Evolutionary conservation across 2,113 vertebrate species (phyloP).

Genomic region (human (Homo sapiens)): GRCh38 chr18:21207001-21207500

Average conservation of each 20-base stretch:
- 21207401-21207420: not conserved
- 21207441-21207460: not conserved
- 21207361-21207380: not conserved
- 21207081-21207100: no score
- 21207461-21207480: not conserved
- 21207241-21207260: not conserved
- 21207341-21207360: not conserved
- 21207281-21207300: not conserved
- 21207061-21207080: no score
- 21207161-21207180: not conserved
- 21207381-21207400: slow-evolving; percentile 6
- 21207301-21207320: not conserved
- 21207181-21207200: not conserved
- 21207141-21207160: not conserved
- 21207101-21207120: no score
- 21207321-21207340: slow-evolving; percentile 28
- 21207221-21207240: not conserved
- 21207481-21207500: not conserved
- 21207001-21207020: no score
- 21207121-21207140: no score
- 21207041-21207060: no score
- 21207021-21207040: no score
- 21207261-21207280: slow-evolving; percentile 2
- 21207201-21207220: not conserved
- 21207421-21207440: slow-evolving; percentile 7